Evolutionary conservation across 2,888 invertebrate genomes (phyloP), one percentile per base, ranked within the genome.

Genomic region (Pandemis corylana): DNA sequence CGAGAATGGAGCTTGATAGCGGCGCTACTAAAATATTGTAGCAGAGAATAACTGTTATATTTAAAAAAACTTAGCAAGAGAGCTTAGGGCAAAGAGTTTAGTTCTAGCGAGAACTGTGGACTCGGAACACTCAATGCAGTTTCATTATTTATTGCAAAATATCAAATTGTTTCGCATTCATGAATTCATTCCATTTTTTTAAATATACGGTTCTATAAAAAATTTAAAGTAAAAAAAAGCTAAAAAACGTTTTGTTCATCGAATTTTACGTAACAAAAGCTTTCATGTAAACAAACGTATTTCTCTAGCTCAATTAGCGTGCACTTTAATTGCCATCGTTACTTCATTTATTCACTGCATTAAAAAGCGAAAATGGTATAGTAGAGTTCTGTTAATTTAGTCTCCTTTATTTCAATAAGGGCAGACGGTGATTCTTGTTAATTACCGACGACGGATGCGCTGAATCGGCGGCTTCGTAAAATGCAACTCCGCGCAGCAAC

Each of bases 351-450:
- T 69, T 36, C 70, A 71, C 4, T 28, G 71, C 51, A 66, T 67
- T 62, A 75, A 75, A 65, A 71, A 66, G 62, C 62, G 53, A 36
- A 63, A 62, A 62, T 73, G 53, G 62, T 67, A 41, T 49, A 56
- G 63, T 56, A 46, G 62, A 67, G 67, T 70, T 67, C 67, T 79
- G 84, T 89, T 87, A 88, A 90, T 90, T 88, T 88, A 89, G 85
- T 87, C 84, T 84, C 82, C 81, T 87, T 86, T 84, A 86, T 87
- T 87, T 89, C 89, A 91, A 91, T 91, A 89, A 90, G 89, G 82
- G 84, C 86, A 84, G 84, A 80, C 82, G 82, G 87, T 84, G 89
- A 88, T 87, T 90, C 86, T 90, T 90, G 89, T 89, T 93, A 93
- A 93, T 93, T 93, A 90, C 87, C 84, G 78, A 83, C 86, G 85